These are phyloP conservation scores for Liposcelis brunnea DNA, from an alignment of 2,888 invertebrate species.

Conservation along the genomic window DNA sequence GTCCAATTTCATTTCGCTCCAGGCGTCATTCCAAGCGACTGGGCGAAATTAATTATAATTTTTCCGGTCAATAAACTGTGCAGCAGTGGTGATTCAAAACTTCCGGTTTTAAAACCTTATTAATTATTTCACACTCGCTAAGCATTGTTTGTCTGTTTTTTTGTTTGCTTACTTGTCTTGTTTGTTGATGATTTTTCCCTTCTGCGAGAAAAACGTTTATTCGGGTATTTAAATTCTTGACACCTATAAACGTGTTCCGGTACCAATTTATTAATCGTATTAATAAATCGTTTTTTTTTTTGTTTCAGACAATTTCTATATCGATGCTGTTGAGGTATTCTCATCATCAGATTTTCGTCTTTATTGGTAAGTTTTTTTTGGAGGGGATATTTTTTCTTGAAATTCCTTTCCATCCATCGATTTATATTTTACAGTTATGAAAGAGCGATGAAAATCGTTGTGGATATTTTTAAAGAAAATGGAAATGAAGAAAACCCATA, in stretches of 20 bases:
- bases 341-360: conserved; percentile 98
- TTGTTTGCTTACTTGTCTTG: neutral
- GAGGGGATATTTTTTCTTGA: too few relatives aligned
- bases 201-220: conserved; percentile 6
- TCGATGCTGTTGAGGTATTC: conserved; percentile 96
- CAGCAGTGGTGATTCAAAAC: too few relatives aligned
- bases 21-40: conserved; percentile 6
- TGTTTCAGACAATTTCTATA: conserved; percentile 89
- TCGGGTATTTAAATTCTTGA: conserved; percentile 3
- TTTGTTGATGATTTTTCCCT: neutral
- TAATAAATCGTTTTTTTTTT: conserved; percentile 18
- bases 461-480: too few relatives aligned
- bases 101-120: too few relatives aligned
- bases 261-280: neutral
- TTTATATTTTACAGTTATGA: too few relatives aligned
- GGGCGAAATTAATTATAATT: conserved; percentile 3
- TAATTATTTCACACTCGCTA: too few relatives aligned
- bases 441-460: too few relatives aligned
- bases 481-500: neutral
- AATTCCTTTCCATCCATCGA: too few relatives aligned
- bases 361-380: conserved; percentile 72
- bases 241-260: neutral
- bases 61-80: conserved; percentile 8
- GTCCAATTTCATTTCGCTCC: neutral
- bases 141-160: neutral